Conservation (phyloP, 2,113 vertebrate genomes). For the Thamnophis sirtalis region DNA sequence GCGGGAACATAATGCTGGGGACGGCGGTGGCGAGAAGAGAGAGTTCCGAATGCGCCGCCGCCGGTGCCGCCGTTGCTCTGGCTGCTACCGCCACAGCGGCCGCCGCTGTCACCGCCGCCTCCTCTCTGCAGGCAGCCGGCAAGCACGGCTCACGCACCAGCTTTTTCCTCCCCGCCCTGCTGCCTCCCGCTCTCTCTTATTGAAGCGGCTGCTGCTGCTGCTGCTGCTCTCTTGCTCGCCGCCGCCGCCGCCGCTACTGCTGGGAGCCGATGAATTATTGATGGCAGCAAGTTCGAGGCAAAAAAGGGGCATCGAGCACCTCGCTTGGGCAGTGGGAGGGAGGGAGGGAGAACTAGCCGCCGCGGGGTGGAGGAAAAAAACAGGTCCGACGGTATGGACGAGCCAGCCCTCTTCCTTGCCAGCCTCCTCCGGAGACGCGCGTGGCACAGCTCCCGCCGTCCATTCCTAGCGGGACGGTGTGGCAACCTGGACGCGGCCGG, state of each 20-base stretch:
- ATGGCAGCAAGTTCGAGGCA: slow-evolving; percentile 23
- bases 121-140: slow-evolving; percentile 46
- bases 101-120: slow-evolving; percentile 70
- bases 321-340: background rate
- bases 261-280: slow-evolving; percentile 65
- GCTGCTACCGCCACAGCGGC: slow-evolving; percentile 46
- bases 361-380: background rate
- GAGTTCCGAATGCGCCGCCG: slow-evolving; percentile 69
- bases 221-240: background rate
- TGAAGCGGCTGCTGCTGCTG: background rate
- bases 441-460: background rate
- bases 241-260: slow-evolving; percentile 35
- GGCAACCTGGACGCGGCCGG: background rate
- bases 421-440: background rate
- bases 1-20: slow-evolving; percentile 10
- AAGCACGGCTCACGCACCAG: slow-evolving; percentile 23
- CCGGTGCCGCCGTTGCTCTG: slow-evolving; percentile 55
- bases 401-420: background rate
- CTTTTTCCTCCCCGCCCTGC: slow-evolving; percentile 23
- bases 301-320: background rate
- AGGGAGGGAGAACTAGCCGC: background rate
- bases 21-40: slow-evolving; percentile 7
- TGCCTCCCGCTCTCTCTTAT: slow-evolving; percentile 36
- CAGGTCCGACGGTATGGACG: background rate
- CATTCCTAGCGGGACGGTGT: background rate